A percentile compares a stretch with the other conserved stretches of the same genome.
Conservation (phyloP, 1,140 invertebrate species). For the Ruditapes philippinarum region DNA sequence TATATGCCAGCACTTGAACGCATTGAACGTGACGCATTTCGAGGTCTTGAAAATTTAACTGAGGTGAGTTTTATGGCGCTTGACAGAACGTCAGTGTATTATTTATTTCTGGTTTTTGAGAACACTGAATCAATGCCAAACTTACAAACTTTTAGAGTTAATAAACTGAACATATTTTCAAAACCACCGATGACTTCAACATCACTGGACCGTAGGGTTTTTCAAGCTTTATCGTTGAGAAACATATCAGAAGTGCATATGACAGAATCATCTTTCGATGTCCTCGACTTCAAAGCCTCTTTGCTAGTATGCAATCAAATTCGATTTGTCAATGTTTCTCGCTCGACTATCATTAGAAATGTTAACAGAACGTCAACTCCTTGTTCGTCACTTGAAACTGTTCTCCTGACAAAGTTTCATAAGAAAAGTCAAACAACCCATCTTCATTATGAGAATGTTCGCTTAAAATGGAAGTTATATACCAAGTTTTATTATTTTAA, state of each 20-base stretch:
- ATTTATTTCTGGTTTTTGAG: not conserved
- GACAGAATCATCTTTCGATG: not conserved
- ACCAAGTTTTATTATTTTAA: not conserved
- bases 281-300: not conserved
- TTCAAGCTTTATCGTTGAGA: not conserved
- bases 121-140: not conserved
- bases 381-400: not conserved
- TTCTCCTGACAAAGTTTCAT: not conserved
- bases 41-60: not conserved
- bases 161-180: not conserved
- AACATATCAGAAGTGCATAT: not conserved
- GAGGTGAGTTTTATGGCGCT: not conserved
- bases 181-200: not conserved
- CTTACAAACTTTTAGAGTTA: not conserved
- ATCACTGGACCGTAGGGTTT: not conserved
- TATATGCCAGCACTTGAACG: not conserved
- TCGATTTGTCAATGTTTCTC: not conserved
- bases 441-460: not conserved
- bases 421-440: not conserved
- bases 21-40: not conserved
- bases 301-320: not conserved
- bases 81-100: not conserved
- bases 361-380: not conserved
- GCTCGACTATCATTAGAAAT: not conserved
- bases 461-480: not conserved